Evolutionary conservation across 2,888 invertebrate genomes (phyloP).

Genomic region (Drosophila mulleri): DNA sequence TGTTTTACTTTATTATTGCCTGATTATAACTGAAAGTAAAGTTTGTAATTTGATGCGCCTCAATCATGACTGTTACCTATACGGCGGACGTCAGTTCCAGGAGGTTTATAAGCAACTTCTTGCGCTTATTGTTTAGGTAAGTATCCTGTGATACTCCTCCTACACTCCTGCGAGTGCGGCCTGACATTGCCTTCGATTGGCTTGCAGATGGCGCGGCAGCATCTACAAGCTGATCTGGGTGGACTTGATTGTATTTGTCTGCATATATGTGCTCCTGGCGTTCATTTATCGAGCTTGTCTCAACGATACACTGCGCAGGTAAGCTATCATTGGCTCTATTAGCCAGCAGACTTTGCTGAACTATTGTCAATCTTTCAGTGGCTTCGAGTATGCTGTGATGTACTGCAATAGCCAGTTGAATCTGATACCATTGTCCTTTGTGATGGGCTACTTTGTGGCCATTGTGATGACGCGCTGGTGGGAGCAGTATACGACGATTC

Average conservation of each 20-base stretch:
- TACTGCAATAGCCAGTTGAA: conserved; percentile 93
- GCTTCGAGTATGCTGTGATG: conserved; percentile 91
- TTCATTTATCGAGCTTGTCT: conserved; percentile 58
- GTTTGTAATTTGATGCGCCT: background rate
- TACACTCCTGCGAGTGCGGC: too few relatives aligned
- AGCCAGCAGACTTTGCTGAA: conserved; percentile 37
- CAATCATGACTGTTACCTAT: conserved; percentile 71
- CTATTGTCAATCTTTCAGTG: conserved; percentile 85
- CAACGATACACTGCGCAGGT: conserved; percentile 46
- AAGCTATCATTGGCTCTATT: background rate
- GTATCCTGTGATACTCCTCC: background rate
- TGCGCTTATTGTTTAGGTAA: conserved; percentile 62
- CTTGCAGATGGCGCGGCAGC: conserved; percentile 95
- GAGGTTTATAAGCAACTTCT: conserved; percentile 59
- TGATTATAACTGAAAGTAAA: background rate
- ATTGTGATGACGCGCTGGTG: conserved; percentile 97
- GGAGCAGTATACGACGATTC: conserved; percentile 92
- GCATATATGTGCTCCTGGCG: conserved; percentile 88
- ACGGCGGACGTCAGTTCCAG: conserved; percentile 64
- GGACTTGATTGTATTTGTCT: conserved; percentile 91
- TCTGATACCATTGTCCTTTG: conserved; percentile 95
- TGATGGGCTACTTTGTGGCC: conserved; percentile 96
- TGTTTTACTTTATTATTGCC: background rate
- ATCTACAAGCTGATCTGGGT: conserved; percentile 97
- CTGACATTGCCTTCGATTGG: accelerated